Base-by-base conservation (phyloP, 2,113 vertebrate genomes). In the Hiodon tergisus region DNA sequence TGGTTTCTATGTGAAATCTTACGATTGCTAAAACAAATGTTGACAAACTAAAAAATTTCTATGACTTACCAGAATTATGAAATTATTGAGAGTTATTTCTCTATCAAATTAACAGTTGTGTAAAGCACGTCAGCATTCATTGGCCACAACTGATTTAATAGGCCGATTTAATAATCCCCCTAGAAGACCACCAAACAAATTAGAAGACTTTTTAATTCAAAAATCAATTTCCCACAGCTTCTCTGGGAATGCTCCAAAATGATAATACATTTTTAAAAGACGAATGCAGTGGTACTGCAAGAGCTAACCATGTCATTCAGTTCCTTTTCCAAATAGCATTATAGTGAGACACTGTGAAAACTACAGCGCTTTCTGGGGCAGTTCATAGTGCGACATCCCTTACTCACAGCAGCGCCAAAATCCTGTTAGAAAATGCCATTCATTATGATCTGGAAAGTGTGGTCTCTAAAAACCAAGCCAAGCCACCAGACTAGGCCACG, bases 401-500 rank as follows among this genome's bases (percentile, higher is more conserved):
- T 57, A 57, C 54, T 10, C 5, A 10, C 16, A 3, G 4, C 13
- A n/a, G n/a, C 14, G 14, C 6, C n/a, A 16, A 63, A 63, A 63
- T 6, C 6, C 6, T 16, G 16, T 6, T 4, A n/a, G 6, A 6
- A 63, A 63, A 63, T n/a, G 16, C 4, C 6, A 16, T 17, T 16
- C 6, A 63, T 63, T 63, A 16, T 3, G 16, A 31, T 31, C 58
- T 6, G 61, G 11, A 13, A 68, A 50, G 6, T 31, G 48, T 14
- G 3, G n/a, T n/a, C 52, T 5, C 4, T 53, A 46, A 51, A 73
- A 65, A 7, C 60, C 53, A 6, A 65, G 7, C 60, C 53, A 14
- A 10, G 46, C 46, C 52, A 6, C 52, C 16, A 3, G 16, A 31
- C 16, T 46, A 50, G 83, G 81, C 75, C 77, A 81, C 78, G 72